Conservation (phyloP, 2,888 invertebrate species). For the Agrypnus murinus region DNA sequence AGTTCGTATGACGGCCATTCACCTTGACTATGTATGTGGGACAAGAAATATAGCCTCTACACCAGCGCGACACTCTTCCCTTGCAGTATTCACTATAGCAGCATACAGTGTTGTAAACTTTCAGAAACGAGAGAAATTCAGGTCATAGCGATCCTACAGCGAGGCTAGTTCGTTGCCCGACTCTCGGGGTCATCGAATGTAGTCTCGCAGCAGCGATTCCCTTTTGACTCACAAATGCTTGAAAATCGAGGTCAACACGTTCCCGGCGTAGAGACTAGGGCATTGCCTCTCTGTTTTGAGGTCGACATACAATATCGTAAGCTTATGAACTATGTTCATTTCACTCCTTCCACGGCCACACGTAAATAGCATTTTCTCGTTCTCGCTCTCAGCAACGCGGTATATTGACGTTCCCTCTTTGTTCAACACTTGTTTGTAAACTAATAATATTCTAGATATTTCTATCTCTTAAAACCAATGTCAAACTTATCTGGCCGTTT, state of each 20-base stretch:
- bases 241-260: conserved; percentile 66
- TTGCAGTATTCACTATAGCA: conserved; percentile 32
- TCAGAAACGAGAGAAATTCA: conserved; percentile 59
- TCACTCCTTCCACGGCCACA: conserved; percentile 50
- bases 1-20: conserved; percentile 61
- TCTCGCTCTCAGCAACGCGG: conserved; percentile 30
- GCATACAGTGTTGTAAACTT: conserved; percentile 42
- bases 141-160: conserved; percentile 61
- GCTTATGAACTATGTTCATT: conserved; percentile 48
- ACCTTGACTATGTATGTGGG: conserved; percentile 64
- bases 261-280: conserved; percentile 66
- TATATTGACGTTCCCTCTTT: conserved; percentile 12
- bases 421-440: conserved; percentile 37
- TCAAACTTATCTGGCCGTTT: conserved; percentile 47
- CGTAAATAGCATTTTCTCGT: conserved; percentile 30
- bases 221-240: conserved; percentile 59
- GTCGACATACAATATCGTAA: conserved; percentile 63
- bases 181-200: conserved; percentile 61
- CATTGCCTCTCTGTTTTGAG: conserved; percentile 71
- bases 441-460: conserved; percentile 41
- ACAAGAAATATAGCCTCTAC: conserved; percentile 49
- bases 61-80: conserved; percentile 33
- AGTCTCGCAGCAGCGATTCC: conserved; percentile 57
- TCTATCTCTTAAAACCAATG: conserved; percentile 46
- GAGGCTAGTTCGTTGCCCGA: conserved; percentile 71